Percentiles rank a stretch among this genome's conserved stretches.
Conservation (phyloP, 2,888 invertebrate species). For the Drosophila acutilabella region DNA sequence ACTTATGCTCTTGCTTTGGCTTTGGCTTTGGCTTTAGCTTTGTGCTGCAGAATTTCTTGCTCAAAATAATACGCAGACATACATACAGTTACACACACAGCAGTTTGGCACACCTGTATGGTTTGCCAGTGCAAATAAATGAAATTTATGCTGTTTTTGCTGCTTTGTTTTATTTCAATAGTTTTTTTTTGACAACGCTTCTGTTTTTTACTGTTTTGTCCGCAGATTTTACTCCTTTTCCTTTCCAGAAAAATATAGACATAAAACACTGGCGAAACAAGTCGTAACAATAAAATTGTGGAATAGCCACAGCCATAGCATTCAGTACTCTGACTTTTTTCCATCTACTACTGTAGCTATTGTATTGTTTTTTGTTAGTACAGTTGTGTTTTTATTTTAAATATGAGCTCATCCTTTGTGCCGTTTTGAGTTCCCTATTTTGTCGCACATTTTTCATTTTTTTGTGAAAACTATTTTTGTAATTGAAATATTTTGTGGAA, state of each 20-base stretch:
- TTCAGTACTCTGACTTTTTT: constrained; percentile 31
- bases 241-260: constrained; percentile 46
- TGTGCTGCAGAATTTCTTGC: constrained; percentile 49
- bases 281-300: constrained; percentile 74
- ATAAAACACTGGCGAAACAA: constrained; percentile 48
- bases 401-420: constrained; percentile 19
- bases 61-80: constrained; percentile 33
- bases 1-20: constrained; percentile 10
- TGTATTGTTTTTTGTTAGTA: constrained; percentile 23
- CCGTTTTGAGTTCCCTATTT: constrained; percentile 8
- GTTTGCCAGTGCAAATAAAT: constrained; percentile 65
- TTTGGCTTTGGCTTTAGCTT: constrained; percentile 49
- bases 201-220: constrained; percentile 25
- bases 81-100: constrained; percentile 10
- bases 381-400: constrained; percentile 22
- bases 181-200: constrained; percentile 26
- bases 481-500: constrained; percentile 67
- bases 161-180: constrained; percentile 33
- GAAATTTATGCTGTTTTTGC: constrained; percentile 73
- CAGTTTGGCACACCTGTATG: constrained; percentile 45
- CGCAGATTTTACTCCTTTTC: constrained; percentile 34
- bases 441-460: constrained; percentile 19
- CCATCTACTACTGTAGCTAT: constrained; percentile 26
- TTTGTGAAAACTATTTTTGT: constrained; percentile 44
- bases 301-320: constrained; percentile 31